Evolutionary conservation across 2,888 invertebrate species (phyloP).

Genomic region (Thalpophila matura): DNA sequence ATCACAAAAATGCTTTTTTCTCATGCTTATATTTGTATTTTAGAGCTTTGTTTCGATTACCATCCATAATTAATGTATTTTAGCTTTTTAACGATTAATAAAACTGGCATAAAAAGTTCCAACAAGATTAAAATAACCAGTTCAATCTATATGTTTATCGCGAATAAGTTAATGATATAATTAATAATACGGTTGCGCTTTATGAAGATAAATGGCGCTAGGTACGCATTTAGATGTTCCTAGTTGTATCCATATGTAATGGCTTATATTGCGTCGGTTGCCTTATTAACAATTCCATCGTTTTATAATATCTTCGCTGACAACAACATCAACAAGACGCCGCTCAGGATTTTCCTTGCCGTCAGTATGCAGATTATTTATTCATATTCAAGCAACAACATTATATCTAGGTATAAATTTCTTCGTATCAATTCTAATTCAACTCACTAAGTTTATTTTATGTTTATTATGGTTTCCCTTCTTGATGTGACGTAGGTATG

Average conservation of each 20-base stretch:
- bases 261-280: neutral
- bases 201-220: slow-evolving; percentile 4
- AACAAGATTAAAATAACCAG: slow-evolving; percentile 33
- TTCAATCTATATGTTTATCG: slow-evolving; percentile 44
- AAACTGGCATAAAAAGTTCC: neutral
- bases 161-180: slow-evolving; percentile 5
- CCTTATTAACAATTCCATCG: neutral
- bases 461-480: too few relatives aligned
- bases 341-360: neutral
- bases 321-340: neutral
- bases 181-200: slow-evolving; percentile 1
- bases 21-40: neutral
- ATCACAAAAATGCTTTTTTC: too few relatives aligned
- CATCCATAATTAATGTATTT: neutral
- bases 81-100: neutral
- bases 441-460: too few relatives aligned
- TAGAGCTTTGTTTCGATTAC: neutral
- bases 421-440: too few relatives aligned
- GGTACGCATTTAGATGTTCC: slow-evolving; percentile 4
- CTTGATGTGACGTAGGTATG: too few relatives aligned
- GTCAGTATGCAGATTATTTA: neutral
- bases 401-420: too few relatives aligned
- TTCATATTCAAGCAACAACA: too few relatives aligned
- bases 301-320: neutral
- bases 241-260: neutral